A percentile compares a stretch with the other conserved stretches of the same genome.
Evolutionary conservation across 92 coral and sea anemone species (phyloP).

Genomic region (Blastomussa wellsi): DNA sequence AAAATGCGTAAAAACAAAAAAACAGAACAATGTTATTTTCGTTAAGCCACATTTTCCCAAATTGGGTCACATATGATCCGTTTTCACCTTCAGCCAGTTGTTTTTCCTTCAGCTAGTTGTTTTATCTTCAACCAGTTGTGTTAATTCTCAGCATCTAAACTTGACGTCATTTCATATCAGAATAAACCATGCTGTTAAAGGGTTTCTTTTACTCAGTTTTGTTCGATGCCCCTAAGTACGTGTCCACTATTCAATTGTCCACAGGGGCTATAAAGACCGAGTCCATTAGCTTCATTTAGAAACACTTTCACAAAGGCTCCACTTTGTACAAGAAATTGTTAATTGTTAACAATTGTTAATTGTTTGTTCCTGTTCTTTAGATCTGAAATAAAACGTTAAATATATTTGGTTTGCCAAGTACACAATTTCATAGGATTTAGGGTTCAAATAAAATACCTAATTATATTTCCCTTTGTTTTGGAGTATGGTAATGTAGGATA

Average conservation of each 20-base stretch:
- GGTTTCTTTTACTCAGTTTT: conserved; percentile 6
- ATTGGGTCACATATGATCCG: no score
- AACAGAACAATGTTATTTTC: no score
- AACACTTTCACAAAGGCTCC: conserved; percentile 5
- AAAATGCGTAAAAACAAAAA: no score
- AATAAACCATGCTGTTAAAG: conserved; percentile 12
- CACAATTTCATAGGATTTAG: conserved; percentile 19
- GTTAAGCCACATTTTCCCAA: no score
- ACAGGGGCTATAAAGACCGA: conserved; percentile 7
- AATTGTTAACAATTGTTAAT: no score
- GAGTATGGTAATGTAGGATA: not conserved
- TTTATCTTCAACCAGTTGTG: conserved; percentile 3
- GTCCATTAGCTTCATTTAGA: conserved; percentile 1
- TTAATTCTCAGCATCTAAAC: conserved; percentile 15
- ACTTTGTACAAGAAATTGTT: conserved; percentile 9
- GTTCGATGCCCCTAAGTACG: conserved; percentile 15
- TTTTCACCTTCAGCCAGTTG: conserved; percentile 1
- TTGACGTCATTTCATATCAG: conserved; percentile 15
- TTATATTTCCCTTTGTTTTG: not conserved
- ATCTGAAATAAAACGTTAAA: conserved; percentile 22
- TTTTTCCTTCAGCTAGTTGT: conserved; percentile 13
- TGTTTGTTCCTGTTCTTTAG: conserved; percentile 13
- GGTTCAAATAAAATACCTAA: conserved; percentile 22
- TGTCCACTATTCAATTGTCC: conserved; percentile 17
- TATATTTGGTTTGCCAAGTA: conserved; percentile 19